These are phyloP conservation scores for Tridacna gigas DNA, from an alignment of 2,888 invertebrate species.

Conservation along the genomic window DNA sequence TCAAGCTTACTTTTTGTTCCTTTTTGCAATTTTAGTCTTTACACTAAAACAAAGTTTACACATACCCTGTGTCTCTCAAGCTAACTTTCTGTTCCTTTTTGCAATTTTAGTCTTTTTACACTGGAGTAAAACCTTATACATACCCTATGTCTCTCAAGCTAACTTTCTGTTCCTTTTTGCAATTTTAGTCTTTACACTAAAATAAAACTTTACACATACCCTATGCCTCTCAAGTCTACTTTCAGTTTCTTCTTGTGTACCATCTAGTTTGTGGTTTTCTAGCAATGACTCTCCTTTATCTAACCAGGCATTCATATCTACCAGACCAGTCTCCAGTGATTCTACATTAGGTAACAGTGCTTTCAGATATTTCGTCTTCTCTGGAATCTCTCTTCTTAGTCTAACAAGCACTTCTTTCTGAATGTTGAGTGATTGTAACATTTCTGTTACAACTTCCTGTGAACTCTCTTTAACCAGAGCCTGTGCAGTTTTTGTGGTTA, in stretches of 20 bases:
- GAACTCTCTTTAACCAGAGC: slow-evolving; percentile 94
- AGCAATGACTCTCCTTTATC: slow-evolving; percentile 93
- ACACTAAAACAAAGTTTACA: no score
- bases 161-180: not conserved
- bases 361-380: slow-evolving; percentile 89
- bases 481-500: slow-evolving; percentile 96
- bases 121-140: no score
- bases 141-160: no score
- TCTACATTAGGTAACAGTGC: slow-evolving; percentile 90
- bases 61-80: no score
- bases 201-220: slow-evolving; percentile 76
- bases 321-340: slow-evolving; percentile 94
- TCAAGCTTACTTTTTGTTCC: slow-evolving; percentile 91
- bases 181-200: no score
- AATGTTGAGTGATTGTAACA: slow-evolving; percentile 91
- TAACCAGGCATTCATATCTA: slow-evolving; percentile 94
- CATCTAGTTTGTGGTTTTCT: slow-evolving; percentile 87
- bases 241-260: slow-evolving; percentile 90
- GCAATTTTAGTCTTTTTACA: no score
- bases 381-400: slow-evolving; percentile 89
- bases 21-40: slow-evolving; percentile 86
- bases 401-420: slow-evolving; percentile 82
- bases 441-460: slow-evolving; percentile 94
- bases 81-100: no score
- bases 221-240: slow-evolving; percentile 93